Evolutionary conservation across 2,113 vertebrate species (phyloP), one percentile per base, ranked within the genome.

Genomic region (Mixornis gularis): DNA sequence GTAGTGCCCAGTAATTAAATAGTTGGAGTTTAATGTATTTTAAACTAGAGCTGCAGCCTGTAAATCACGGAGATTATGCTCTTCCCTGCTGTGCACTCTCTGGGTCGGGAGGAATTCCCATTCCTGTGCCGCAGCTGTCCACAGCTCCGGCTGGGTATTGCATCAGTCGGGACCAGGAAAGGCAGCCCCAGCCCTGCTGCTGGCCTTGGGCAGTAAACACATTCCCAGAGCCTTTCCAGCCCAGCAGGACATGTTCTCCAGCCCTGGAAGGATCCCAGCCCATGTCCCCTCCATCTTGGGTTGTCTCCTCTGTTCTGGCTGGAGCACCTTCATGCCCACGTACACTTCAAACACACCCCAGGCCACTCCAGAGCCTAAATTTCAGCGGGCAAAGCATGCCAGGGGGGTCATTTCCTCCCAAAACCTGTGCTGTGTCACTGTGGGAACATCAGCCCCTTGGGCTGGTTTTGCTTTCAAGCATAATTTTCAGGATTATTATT

Each of bases 1-100:
- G 93, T 95, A 87, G 94, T 94, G 93, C 92, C 95, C 95, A 91
- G 93, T 96, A 96, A 96, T 96, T 96, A 96, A 96, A 94, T 96
- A 96, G 96, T 93, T 96, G 93, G 81, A 93, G 87, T 41, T 90
- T 96, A 95, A 96, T 96, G 95, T 94, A 77, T 96, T 96, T 96
- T 96, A 96, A 95, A 95, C 71, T 91, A 78, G 96, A 91, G 94
- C 71, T 20, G 34, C 94, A 95, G 94, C 94, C 96, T 79, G 94
- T 92, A 96, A 95, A 96, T 96, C 96, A 95, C 60, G 68, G 81
- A 80, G 89, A 94, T 92, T 91, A 94, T 59, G 84, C 89, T 66
- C 87, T 93, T 94, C 89, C 95, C 93, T 2, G 92, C 95, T 95
- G 95, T 32, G 95, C 25, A 18, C 56, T 48, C 89, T 56, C 65